Conservation (phyloP, 2,113 vertebrate genomes). For the Lamprologus ornatipinnis region DNA sequence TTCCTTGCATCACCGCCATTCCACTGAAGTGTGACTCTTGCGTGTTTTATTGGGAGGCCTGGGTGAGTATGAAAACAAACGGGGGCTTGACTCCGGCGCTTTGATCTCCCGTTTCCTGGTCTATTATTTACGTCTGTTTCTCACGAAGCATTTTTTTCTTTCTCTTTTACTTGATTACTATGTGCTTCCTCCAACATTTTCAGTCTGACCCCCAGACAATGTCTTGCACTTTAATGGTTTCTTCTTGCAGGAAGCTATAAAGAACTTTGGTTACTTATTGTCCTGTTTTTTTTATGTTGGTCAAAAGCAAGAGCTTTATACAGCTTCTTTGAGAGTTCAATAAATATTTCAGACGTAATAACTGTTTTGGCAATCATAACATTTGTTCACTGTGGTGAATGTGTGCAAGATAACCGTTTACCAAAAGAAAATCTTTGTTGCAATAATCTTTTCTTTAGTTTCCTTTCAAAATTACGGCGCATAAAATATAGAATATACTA, state of each 20-base stretch:
- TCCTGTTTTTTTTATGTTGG: background rate
- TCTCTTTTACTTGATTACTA: slow-evolving; percentile 66
- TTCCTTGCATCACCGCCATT: slow-evolving; percentile 55
- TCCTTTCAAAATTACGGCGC: background rate
- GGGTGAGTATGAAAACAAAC: slow-evolving; percentile 74
- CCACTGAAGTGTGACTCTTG: slow-evolving; percentile 60
- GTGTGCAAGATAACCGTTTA: background rate
- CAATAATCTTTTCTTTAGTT: background rate
- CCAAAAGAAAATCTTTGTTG: background rate
- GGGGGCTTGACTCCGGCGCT: slow-evolving; percentile 55
- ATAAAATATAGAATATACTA: background rate
- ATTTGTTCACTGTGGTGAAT: background rate
- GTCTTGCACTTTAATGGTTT: slow-evolving; percentile 51
- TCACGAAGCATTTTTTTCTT: slow-evolving; percentile 65
- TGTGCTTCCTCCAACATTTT: slow-evolving; percentile 68
- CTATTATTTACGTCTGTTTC: slow-evolving; percentile 77
- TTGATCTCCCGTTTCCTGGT: slow-evolving; percentile 77
- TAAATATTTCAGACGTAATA: background rate
- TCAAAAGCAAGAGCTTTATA: background rate
- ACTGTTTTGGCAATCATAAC: background rate
- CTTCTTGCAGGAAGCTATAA: slow-evolving; percentile 71
- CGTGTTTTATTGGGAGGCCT: slow-evolving; percentile 71
- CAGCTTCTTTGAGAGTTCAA: background rate
- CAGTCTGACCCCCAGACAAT: slow-evolving; percentile 57
- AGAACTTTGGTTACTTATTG: slow-evolving; percentile 53